A percentile compares a stretch with the other conserved stretches of the same genome.
Evolutionary conservation across 1,140 invertebrate species (phyloP).

Genomic region (Anadara kagoshimensis): DNA sequence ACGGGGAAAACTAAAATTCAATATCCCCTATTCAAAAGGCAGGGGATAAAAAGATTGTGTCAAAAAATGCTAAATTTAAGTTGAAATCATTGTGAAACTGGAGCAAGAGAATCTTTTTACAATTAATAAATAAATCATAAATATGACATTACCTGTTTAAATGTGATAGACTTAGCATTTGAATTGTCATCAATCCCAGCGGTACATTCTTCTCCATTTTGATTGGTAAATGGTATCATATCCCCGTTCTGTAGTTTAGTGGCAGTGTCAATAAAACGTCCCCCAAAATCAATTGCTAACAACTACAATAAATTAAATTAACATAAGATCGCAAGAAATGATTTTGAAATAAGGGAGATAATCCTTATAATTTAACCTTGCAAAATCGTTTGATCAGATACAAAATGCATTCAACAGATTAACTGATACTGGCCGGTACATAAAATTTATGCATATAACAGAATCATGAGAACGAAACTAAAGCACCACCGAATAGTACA

Average conservation of each 20-base stretch:
- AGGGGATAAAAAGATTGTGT: neutral
- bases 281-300: slow-evolving; percentile 62
- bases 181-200: slow-evolving; percentile 35
- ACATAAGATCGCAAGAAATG: neutral
- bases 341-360: neutral
- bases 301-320: slow-evolving; percentile 48
- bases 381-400: neutral
- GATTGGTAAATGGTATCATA: slow-evolving; percentile 36
- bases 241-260: slow-evolving; percentile 52
- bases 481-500: no score
- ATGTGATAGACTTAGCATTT: slow-evolving; percentile 53
- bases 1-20: no score
- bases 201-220: slow-evolving; percentile 22
- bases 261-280: slow-evolving; percentile 60
- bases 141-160: slow-evolving; percentile 64
- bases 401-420: no score
- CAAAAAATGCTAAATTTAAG: neutral
- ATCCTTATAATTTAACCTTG: neutral
- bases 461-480: no score
- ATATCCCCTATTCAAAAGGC: no score
- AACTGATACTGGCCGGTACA: no score
- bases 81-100: neutral
- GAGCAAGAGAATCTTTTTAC: neutral
- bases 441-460: no score
- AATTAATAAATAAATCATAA: neutral